These are phyloP conservation scores for Philotrypesis tridentata DNA, from an alignment of 1,140 invertebrate genomes.

Conservation along the genomic window DNA sequence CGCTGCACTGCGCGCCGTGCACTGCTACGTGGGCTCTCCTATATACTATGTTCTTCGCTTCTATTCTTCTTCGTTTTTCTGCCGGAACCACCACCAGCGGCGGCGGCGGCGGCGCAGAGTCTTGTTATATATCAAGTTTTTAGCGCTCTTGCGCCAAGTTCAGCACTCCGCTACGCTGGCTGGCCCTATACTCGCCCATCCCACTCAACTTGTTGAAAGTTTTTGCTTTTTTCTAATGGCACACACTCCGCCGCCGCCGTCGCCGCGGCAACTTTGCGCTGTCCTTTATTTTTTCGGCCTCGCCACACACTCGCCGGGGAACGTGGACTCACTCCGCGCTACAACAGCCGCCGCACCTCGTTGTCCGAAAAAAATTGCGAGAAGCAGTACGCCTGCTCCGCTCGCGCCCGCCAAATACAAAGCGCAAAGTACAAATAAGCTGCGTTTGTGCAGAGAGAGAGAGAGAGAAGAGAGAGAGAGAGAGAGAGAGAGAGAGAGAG, in stretches of 20 bases:
- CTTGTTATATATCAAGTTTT: not conserved
- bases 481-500: too few species aligned
- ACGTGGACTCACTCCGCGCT: not conserved
- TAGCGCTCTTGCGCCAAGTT: slow-evolving; percentile 10
- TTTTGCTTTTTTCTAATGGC: slow-evolving; percentile 19
- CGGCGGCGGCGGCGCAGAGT: too few species aligned
- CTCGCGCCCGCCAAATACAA: not conserved
- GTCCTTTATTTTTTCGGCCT: not conserved
- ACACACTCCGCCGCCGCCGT: too few species aligned
- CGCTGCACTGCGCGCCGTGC: too few species aligned
- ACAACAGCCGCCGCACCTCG: not conserved
- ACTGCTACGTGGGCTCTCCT: too few species aligned
- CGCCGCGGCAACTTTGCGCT: not conserved
- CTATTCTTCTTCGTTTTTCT: not conserved
- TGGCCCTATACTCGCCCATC: too few species aligned
- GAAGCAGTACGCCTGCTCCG: not conserved
- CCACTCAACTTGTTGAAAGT: slow-evolving; percentile 25
- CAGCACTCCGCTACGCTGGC: not conserved
- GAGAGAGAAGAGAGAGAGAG: too few species aligned
- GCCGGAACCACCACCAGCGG: not conserved
- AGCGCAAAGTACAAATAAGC: not conserved
- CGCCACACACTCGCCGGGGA: not conserved
- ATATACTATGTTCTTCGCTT: too few species aligned
- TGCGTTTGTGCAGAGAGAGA: too few species aligned
- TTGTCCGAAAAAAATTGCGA: too few species aligned